Percentiles rank a stretch among this genome's conserved stretches.
These are phyloP conservation scores for Platichthys stellatus DNA, from an alignment of 2,113 vertebrate species.

Conservation along the genomic window DNA sequence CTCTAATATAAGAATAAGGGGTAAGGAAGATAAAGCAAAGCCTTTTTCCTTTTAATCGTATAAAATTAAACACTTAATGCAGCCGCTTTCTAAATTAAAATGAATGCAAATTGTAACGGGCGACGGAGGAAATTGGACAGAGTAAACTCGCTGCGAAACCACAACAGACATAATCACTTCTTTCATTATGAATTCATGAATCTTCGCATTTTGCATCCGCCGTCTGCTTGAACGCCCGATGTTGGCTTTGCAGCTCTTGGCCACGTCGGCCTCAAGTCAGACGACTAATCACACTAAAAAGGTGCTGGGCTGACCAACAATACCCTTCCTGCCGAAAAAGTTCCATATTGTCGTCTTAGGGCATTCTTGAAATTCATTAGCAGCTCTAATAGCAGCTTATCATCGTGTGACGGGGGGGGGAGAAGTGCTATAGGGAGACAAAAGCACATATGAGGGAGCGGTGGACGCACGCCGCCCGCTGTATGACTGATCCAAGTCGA, in stretches of 20 bases:
- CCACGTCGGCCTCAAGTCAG: constrained; percentile 13
- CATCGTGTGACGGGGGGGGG: constrained; percentile 20
- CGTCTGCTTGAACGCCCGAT: constrained; percentile 13
- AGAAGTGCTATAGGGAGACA: constrained; percentile 26
- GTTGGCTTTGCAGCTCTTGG: constrained; percentile 37
- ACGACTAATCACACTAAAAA: constrained; percentile 34
- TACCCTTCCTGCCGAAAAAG: background rate
- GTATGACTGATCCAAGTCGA: constrained; percentile 72
- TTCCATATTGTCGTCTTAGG: constrained; percentile 9
- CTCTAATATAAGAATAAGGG: background rate
- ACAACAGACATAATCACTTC: background rate
- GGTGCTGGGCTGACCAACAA: constrained; percentile 7
- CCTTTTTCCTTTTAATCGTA: background rate
- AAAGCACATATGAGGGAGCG: constrained; percentile 28
- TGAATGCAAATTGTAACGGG: background rate
- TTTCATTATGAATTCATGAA: constrained; percentile 4
- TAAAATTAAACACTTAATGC: background rate
- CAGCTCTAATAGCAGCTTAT: constrained; percentile 2
- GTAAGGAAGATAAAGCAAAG: background rate
- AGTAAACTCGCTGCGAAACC: background rate
- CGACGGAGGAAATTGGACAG: too few relatives aligned
- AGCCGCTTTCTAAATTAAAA: background rate
- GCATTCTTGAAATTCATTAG: constrained; percentile 27
- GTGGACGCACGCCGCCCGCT: constrained; percentile 25
- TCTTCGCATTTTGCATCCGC: background rate